Percentiles rank a stretch among this genome's conserved stretches.
Conservation (phyloP, 1,140 invertebrate species). For the Heliconius melpomene region DNA sequence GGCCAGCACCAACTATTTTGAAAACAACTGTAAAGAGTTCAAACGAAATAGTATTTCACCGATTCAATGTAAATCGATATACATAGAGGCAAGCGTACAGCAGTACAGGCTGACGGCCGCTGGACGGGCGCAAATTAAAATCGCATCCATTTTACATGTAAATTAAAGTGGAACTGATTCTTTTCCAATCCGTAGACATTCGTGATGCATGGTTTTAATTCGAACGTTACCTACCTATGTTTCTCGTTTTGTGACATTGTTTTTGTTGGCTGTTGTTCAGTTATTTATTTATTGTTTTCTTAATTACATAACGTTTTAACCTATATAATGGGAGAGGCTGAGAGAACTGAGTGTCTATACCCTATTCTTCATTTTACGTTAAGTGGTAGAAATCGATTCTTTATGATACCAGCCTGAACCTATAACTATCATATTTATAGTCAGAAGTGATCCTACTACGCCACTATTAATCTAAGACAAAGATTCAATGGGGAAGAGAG, state of each 20-base stretch:
- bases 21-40: no score
- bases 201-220: constrained; percentile 29
- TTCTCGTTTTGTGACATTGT: not conserved
- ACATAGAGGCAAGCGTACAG: constrained; percentile 6
- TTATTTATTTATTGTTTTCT: not conserved
- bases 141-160: constrained; percentile 25
- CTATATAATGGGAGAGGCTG: not conserved
- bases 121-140: constrained; percentile 27
- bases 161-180: constrained; percentile 29
- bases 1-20: no score
- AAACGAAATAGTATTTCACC: not conserved
- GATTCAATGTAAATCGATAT: constrained; percentile 21
- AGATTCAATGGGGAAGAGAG: no score
- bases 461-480: no score
- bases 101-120: not conserved
- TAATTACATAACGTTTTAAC: not conserved
- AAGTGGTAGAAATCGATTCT: no score
- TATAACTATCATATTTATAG: no score
- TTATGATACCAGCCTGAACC: no score
- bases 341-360: not conserved
- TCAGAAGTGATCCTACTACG: no score
- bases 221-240: not conserved
- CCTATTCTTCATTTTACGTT: no score
- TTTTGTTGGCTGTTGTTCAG: not conserved
- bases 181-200: constrained; percentile 21